Base-by-base conservation (phyloP, 2,113 vertebrate species). In the Megalops atlanticus region DNA sequence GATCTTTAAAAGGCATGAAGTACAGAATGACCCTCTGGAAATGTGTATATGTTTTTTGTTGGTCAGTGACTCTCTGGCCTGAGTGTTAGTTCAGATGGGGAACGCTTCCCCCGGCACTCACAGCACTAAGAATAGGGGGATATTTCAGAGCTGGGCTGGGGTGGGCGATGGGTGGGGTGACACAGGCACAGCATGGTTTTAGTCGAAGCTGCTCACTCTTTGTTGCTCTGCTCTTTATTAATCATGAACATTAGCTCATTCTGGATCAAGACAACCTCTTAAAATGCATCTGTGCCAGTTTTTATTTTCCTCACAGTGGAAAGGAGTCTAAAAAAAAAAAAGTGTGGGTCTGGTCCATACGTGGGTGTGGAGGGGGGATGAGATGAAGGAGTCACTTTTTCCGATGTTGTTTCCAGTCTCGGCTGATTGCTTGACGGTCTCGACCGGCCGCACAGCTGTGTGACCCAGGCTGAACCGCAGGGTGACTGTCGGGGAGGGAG, bases 381-480 rank as follows among this genome's bases (percentile, higher is more conserved):
- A 40, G 52, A 45, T 35, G 35, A 79, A 84, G 77, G 73, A 78
- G 38, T 87, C 77, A 82, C 78, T 86, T 89, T 90, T 92, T 88
- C 87, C 86, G 31, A 79, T 73, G 58, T 82, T n/a, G 82, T 75
- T 86, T 79, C 86, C 83, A 80, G 70, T 79, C 71, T 18, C 0
- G 75, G 27, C 79, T 87, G 87, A 88, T 88, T 88, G 87, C 90
- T 93, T 84, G 81, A 92, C 91, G 89, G 86, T 11, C 24, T 78
- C 85, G 90, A 91, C 88, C 90, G 68, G 80, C 80, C 84, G 70
- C 73, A 68, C 88, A 89, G 90, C 89, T 90, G 89, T 87, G 84
- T 54, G 85, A 86, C 88, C 86, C 85, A 39, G 5, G 82, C 43
- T 39, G 86, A 74, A 82, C 79, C 84, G 84, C 86, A 89, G 89